Percentiles rank a stretch among this genome's conserved stretches.
Evolutionary conservation across 64 coral and sea anemone genomes (phyloP).

Genomic region (Montipora foliosa): DNA sequence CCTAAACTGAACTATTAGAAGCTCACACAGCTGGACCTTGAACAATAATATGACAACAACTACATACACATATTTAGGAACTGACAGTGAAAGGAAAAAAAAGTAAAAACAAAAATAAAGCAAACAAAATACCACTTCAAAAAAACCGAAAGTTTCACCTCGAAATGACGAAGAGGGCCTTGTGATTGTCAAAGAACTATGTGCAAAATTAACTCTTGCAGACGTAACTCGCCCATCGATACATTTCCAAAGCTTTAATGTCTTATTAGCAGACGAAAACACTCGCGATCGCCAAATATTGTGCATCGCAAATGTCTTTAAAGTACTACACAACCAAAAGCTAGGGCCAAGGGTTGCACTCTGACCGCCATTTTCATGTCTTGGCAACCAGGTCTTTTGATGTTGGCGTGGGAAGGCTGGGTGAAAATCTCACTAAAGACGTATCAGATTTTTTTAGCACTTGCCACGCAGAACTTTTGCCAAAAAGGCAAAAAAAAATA

Average conservation of each 20-base stretch:
- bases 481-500: no score
- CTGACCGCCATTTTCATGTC: neutral
- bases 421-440: no score
- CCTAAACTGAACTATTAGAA: neutral
- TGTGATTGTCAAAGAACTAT: neutral
- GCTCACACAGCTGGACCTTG: no score
- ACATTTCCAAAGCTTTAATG: neutral
- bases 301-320: neutral
- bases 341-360: neutral
- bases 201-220: neutral
- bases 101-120: no score
- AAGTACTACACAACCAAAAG: neutral
- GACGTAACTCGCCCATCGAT: neutral
- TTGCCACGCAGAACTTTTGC: no score
- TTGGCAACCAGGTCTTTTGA: neutral
- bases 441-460: no score
- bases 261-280: neutral
- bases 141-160: neutral
- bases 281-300: neutral
- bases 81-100: no score
- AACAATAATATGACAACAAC: no score
- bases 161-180: constrained; percentile 19
- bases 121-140: no score
- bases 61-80: no score
- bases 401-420: neutral